phyloP scores from a whole-genome alignment of 2,113 vertebrate species.

The Aepyceros melampus region DNA sequence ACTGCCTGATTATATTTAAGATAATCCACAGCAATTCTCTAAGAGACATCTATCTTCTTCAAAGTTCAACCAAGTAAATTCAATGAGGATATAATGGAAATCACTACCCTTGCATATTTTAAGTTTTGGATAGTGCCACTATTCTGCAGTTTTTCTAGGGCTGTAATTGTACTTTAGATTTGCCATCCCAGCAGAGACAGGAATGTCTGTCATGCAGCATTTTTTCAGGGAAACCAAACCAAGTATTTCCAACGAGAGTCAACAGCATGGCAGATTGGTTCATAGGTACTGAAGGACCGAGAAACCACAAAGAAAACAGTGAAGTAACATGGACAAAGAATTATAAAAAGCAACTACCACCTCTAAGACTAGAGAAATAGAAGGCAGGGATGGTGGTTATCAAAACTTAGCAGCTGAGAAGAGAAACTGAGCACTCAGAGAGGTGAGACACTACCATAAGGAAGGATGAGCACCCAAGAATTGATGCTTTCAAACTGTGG shows the following conservation, averaged over 20 bases:
- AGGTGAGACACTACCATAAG: not conserved
- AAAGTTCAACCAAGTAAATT: constrained; percentile 9
- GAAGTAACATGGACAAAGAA: not conserved
- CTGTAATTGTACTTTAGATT: not conserved
- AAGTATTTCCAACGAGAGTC: not conserved
- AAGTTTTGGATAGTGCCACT: not conserved
- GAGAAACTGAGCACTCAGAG: fast-evolving
- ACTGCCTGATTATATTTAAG: constrained; percentile 47
- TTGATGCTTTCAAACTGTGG: not conserved
- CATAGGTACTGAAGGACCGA: not conserved
- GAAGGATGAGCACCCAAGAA: not conserved
- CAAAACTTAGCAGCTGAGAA: not conserved
- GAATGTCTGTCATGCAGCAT: not conserved
- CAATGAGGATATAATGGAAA: constrained; percentile 44
- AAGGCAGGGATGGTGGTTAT: not conserved
- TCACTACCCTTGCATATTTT: constrained; percentile 31
- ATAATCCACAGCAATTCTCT: constrained; percentile 40
- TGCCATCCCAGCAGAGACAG: not conserved
- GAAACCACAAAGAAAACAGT: not conserved
- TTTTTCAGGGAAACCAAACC: not conserved
- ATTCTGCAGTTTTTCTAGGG: not conserved
- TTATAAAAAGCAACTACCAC: not conserved
- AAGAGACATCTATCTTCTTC: constrained; percentile 28
- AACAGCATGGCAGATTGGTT: not conserved
- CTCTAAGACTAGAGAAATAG: not conserved